phyloP scores from a whole-genome alignment of 92 coral and sea anemone genomes.

The Metridium senile region DNA sequence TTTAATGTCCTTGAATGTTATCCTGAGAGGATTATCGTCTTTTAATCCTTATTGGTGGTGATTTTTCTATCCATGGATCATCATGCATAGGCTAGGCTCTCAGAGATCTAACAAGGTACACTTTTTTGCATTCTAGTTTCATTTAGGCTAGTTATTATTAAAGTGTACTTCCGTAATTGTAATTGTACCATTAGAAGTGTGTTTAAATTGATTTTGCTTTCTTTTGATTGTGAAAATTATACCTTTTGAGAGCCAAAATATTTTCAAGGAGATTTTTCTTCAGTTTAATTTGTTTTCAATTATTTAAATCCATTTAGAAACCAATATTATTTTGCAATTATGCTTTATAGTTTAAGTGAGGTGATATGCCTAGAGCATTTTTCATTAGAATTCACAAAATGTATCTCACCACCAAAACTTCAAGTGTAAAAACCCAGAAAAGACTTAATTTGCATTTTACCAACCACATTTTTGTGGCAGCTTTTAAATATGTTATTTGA shows the following conservation, averaged over 20 bases:
- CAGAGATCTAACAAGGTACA: constrained; percentile 30
- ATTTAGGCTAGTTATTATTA: neutral
- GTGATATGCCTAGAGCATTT: neutral
- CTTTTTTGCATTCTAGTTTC: neutral
- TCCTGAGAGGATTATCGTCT: too few relatives aligned
- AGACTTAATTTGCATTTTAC: neutral
- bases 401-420: neutral
- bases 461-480: neutral
- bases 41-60: too few relatives aligned
- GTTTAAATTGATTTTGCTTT: too few relatives aligned
- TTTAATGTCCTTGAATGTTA: too few relatives aligned
- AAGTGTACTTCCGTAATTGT: too few relatives aligned
- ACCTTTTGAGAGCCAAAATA: too few relatives aligned
- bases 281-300: neutral
- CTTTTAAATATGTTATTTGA: too few relatives aligned
- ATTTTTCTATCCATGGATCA: too few relatives aligned
- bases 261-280: neutral
- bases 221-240: too few relatives aligned
- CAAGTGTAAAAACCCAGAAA: neutral
- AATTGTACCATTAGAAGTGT: too few relatives aligned
- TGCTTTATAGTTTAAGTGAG: too few relatives aligned
- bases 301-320: neutral
- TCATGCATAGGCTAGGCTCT: constrained; percentile 23
- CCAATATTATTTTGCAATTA: too few relatives aligned
- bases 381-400: neutral